phyloP scores from a whole-genome alignment of 2,113 vertebrate species.

The Hippocampus barbouri region DNA sequence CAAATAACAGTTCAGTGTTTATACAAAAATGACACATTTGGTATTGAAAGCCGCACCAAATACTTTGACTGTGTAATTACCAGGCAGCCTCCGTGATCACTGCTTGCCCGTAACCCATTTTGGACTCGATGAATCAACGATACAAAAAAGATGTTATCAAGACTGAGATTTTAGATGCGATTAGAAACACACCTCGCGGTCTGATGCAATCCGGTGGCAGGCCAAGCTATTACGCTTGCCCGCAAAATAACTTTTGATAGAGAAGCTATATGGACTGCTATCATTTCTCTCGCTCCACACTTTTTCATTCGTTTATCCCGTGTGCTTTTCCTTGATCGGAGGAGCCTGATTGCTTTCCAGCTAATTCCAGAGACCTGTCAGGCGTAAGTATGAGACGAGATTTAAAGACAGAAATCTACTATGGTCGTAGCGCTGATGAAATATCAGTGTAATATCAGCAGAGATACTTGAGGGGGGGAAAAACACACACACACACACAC shows the following conservation, averaged over 20 bases:
- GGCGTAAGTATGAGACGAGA: conserved; percentile 53
- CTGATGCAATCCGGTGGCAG: background rate
- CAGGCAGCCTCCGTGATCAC: no score
- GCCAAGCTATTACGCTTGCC: background rate
- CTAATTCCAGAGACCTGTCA: conserved; percentile 54
- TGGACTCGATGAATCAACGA: no score
- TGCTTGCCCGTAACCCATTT: no score
- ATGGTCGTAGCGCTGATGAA: conserved; percentile 53
- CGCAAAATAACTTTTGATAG: background rate
- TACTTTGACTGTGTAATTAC: no score
- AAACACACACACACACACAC: conserved; percentile 15
- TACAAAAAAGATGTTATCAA: background rate
- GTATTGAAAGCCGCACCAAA: no score
- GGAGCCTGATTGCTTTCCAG: conserved; percentile 58
- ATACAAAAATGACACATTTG: no score
- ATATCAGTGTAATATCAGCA: conserved; percentile 50
- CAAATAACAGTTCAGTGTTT: no score
- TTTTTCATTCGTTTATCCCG: conserved; percentile 33
- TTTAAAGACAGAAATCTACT: conserved; percentile 62
- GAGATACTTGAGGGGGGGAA: conserved; percentile 11
- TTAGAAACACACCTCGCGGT: background rate
- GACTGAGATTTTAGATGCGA: background rate
- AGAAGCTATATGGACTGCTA: background rate
- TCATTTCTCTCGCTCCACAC: conserved; percentile 2
- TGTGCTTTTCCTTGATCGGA: conserved; percentile 26